Base-by-base conservation (phyloP, 2,113 vertebrate species). In the Trichechus manatus region DNA sequence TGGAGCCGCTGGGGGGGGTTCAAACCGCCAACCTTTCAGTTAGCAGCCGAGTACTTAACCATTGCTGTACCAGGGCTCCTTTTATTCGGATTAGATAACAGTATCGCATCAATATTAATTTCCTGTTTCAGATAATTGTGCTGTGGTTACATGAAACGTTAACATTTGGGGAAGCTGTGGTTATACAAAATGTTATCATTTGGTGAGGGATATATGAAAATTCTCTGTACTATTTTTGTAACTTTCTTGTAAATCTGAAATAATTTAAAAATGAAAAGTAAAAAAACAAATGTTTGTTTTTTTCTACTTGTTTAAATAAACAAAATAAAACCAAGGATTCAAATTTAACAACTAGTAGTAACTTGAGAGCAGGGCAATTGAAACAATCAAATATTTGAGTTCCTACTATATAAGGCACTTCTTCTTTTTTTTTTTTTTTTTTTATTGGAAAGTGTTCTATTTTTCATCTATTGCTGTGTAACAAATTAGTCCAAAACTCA, bases 261-360 rank as follows among this genome's bases (percentile, higher is more conserved):
- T n/a, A 15, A 70, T 70, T 70, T 70, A 15, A 70, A 56, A 70
- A 70, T 33, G 31, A 70, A 70, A 70, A 5, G 31, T 47, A 47
- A 47, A 47, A 47, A 47, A 47, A 56, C 9, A 56, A 56, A 56
- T 15, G 53, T 64, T 66, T n/a, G n/a, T 20, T n/a, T 70, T 72
- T 61, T 59, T 59, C 17, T 15, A 61, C 59, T 61, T 72, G 13
- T n/a, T 72, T 72, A 36, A 72, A 36, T 4, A n/a, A 72, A n/a
- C 36, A 39, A 17, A 72, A n/a, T 72, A 39, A 88, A 87, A 83
- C 11, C 6, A 36, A 56, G 59, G 44, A 75, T 85, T 92, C 47
- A 94, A 36, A 82, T 87, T 79, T 68, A 91, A 66, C 20, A 77
- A 77, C 22, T 66, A 77, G 27, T 56, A 95, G 53, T 81, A 74